phyloP scores from a whole-genome alignment of 2,113 vertebrate genomes.

The Arenaria interpres region DNA sequence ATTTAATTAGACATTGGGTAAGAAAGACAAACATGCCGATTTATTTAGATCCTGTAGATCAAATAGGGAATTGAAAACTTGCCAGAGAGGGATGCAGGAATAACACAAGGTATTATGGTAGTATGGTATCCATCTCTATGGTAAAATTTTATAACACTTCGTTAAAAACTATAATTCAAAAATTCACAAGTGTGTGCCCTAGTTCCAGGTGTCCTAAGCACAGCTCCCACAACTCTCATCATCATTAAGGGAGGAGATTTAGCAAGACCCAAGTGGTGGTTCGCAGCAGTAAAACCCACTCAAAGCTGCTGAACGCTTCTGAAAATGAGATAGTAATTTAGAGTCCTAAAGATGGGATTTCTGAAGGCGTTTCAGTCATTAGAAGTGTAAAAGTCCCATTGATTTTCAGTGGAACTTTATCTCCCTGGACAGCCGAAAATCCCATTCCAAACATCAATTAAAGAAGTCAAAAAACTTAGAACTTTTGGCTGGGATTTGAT shows the following conservation, averaged over 20 bases:
- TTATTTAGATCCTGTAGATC: background rate
- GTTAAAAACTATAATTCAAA: background rate
- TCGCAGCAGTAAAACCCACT: background rate
- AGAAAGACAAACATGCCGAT: accelerated
- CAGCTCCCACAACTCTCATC: background rate
- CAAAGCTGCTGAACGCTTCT: background rate
- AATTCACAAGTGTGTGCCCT: too few relatives aligned
- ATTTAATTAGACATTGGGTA: background rate
- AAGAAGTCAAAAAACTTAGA: background rate
- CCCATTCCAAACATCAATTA: background rate
- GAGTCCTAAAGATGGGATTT: background rate
- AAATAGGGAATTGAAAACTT: background rate
- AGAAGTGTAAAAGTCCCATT: background rate
- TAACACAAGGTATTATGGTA: background rate
- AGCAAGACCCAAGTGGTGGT: background rate
- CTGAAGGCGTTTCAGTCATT: background rate
- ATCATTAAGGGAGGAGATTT: background rate
- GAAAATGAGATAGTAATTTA: background rate
- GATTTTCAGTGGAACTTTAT: background rate
- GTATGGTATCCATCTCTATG: background rate
- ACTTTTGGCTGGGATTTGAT: background rate
- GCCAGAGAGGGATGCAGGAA: background rate
- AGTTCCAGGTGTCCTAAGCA: background rate
- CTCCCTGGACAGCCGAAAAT: background rate
- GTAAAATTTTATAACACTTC: background rate